phyloP scores from a whole-genome alignment of 2,113 vertebrate genomes.

The Phalacrocorax pelagicus region DNA sequence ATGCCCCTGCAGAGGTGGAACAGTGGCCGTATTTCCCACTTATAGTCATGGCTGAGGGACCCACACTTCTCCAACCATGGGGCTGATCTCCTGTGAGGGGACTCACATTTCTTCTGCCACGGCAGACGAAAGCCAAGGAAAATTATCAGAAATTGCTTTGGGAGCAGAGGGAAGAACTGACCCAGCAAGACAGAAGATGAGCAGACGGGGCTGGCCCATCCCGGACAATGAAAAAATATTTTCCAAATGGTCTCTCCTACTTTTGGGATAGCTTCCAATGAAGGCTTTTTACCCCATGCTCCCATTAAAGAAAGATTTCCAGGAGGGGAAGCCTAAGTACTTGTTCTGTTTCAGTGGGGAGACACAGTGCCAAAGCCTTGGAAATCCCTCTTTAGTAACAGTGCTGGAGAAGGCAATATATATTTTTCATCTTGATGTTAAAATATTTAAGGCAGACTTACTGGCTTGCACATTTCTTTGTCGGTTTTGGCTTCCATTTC shows the following conservation, averaged over 20 bases:
- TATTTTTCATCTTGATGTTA: conserved; percentile 34
- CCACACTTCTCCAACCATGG: neutral
- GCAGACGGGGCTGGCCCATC: conserved; percentile 17
- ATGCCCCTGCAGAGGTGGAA: neutral
- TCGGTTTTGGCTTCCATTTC: conserved; percentile 97
- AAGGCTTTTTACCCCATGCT: conserved; percentile 26
- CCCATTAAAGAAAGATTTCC: conserved; percentile 39
- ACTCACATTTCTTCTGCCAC: neutral
- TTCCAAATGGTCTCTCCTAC: conserved; percentile 52
- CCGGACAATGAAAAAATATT: conserved; percentile 39
- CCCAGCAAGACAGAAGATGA: conserved; percentile 46
- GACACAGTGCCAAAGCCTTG: conserved; percentile 45
- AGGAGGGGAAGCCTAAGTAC: conserved; percentile 42
- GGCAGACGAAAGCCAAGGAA: conserved; percentile 14
- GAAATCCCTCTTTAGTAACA: conserved; percentile 57
- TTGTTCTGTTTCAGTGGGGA: conserved; percentile 26
- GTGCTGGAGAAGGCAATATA: conserved; percentile 31
- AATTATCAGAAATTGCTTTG: conserved; percentile 9
- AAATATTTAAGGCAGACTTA: conserved; percentile 79
- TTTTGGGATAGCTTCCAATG: neutral
- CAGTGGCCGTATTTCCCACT: neutral
- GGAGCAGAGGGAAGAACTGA: conserved; percentile 18
- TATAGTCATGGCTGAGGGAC: neutral
- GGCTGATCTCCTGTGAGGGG: neutral
- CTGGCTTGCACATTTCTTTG: conserved; percentile 91